phyloP scores from a whole-genome alignment of 2,797 vertebrate species.

The Sebastes minor region DNA sequence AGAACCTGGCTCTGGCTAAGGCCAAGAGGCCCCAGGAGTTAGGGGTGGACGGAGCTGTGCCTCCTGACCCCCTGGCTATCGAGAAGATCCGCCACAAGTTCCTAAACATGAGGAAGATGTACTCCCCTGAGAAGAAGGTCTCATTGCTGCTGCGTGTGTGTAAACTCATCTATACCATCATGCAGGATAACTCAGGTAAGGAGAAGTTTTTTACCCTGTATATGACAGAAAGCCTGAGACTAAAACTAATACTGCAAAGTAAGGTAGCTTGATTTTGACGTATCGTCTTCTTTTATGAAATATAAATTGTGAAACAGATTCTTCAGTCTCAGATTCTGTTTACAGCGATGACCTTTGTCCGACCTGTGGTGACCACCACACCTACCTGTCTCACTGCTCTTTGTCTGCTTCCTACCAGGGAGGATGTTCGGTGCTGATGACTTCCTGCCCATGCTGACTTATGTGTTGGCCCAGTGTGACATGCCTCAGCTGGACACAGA shows the following conservation, averaged over 20 bases:
- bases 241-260: not conserved
- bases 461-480: constrained; percentile 94
- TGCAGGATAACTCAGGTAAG: constrained; percentile 97
- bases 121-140: constrained; percentile 97
- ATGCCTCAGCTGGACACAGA: constrained; percentile 94
- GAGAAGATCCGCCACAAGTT: constrained; percentile 97
- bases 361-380: constrained; percentile 6
- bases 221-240: not conserved
- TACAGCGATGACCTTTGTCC: not conserved
- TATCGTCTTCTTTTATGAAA: not conserved
- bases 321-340: not conserved
- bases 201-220: not conserved
- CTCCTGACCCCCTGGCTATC: constrained; percentile 90
- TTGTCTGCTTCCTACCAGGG: constrained; percentile 76
- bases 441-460: constrained; percentile 96
- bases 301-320: not conserved
- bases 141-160: constrained; percentile 92
- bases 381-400: not conserved
- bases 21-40: constrained; percentile 91
- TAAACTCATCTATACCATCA: constrained; percentile 97
- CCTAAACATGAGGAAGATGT: constrained; percentile 94
- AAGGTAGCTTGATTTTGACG: not conserved
- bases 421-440: constrained; percentile 97
- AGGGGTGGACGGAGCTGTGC: constrained; percentile 90
- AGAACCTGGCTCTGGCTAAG: constrained; percentile 92